A percentile compares a stretch with the other conserved stretches of the same genome.
phyloP scores from a whole-genome alignment of 2,113 vertebrate genomes.

The Lamprotornis superbus region DNA sequence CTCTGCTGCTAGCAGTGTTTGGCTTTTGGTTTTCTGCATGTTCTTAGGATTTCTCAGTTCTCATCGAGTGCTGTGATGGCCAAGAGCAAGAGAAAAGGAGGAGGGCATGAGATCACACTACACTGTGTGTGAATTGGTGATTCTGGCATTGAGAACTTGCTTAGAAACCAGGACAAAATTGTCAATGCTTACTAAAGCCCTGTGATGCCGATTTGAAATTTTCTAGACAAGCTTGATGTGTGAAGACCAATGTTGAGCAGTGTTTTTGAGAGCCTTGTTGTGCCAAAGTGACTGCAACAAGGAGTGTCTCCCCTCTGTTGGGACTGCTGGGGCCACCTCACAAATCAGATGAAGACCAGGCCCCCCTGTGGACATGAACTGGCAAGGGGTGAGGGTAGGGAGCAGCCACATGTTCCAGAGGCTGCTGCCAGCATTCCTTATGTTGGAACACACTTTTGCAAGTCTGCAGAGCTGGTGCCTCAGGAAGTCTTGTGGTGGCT shows the following conservation, averaged over 20 bases:
- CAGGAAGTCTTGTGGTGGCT: not conserved
- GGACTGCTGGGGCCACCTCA: not conserved
- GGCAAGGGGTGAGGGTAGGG: accelerated
- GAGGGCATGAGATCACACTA: not conserved
- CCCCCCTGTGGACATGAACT: not conserved
- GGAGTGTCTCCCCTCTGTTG: too few species aligned
- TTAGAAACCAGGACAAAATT: not conserved
- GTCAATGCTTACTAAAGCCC: not conserved
- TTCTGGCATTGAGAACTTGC: not conserved
- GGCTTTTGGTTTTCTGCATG: not conserved
- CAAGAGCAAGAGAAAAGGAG: not conserved
- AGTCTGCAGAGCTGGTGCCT: too few species aligned
- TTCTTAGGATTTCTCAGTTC: not conserved
- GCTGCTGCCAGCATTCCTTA: not conserved
- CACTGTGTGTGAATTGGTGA: accelerated
- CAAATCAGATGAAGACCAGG: not conserved
- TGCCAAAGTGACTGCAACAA: not conserved
- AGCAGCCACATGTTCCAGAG: not conserved
- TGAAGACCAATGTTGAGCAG: not conserved
- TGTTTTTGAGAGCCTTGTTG: not conserved
- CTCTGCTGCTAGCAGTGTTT: not conserved
- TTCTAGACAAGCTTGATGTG: not conserved
- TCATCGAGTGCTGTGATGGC: not conserved
- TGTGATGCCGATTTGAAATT: not conserved
- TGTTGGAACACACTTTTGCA: accelerated